Evolutionary conservation across 2,113 vertebrate species (phyloP).

Genomic region (Ceratotherium simum): DNA sequence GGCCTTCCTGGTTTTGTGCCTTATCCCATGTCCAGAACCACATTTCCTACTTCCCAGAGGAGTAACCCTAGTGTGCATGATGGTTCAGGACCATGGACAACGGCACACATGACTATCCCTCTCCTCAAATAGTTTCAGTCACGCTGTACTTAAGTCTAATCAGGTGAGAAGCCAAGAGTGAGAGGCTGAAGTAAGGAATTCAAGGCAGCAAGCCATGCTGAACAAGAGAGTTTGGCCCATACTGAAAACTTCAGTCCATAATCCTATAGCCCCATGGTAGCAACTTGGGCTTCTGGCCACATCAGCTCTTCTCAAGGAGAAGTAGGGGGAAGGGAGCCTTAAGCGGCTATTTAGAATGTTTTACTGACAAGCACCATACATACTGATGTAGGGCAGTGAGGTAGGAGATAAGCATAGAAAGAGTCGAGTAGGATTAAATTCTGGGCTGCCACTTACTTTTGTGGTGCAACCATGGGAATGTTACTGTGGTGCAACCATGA

Average conservation of each 20-base stretch:
- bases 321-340: neutral
- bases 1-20: neutral
- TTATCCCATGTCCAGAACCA: neutral
- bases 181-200: neutral
- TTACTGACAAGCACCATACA: neutral
- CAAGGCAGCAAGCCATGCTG: neutral
- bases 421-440: neutral
- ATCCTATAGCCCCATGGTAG: neutral
- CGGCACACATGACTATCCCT: neutral
- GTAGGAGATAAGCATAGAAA: neutral
- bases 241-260: neutral
- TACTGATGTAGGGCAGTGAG: neutral
- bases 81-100: conserved; percentile 77
- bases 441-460: neutral
- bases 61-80: accelerated
- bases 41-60: neutral
- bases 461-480: neutral
- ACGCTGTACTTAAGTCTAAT: neutral
- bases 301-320: neutral
- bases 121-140: neutral
- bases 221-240: neutral
- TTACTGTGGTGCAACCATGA: neutral
- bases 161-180: neutral
- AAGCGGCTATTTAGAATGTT: neutral
- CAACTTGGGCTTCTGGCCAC: conserved; percentile 14